Percentiles rank a stretch among this genome's conserved stretches.
These are phyloP conservation scores for Heliconius ismenius DNA, from an alignment of 2,888 invertebrate species.

Conservation along the genomic window DNA sequence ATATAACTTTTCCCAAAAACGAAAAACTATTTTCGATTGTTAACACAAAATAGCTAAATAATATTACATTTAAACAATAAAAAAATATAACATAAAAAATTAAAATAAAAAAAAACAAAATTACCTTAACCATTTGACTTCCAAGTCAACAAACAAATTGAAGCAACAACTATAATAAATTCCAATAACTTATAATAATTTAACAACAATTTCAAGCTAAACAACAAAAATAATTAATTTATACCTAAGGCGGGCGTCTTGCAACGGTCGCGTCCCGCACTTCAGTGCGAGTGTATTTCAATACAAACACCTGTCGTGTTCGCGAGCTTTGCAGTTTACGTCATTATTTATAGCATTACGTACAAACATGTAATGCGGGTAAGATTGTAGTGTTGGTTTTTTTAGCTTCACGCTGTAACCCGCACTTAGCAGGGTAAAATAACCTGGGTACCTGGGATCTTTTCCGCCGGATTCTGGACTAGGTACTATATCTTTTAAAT, in stretches of 20 bases:
- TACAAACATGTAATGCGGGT: conserved; percentile 17
- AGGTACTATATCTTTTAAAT: neutral
- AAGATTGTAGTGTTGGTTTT: neutral
- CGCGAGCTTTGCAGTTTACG: conserved; percentile 26
- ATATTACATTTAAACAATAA: neutral
- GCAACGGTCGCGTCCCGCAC: conserved; percentile 20
- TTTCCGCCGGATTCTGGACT: neutral
- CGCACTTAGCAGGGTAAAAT: neutral
- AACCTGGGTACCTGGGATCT: neutral
- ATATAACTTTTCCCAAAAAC: no score
- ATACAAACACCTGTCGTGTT: conserved; percentile 30
- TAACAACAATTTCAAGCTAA: neutral
- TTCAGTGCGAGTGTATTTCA: neutral
- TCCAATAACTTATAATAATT: neutral
- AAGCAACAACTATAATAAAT: neutral
- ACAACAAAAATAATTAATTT: neutral
- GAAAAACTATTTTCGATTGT: no score
- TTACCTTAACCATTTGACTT: neutral
- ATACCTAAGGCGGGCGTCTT: neutral
- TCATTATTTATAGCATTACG: conserved; percentile 15
- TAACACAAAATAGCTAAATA: no score
- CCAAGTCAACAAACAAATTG: neutral
- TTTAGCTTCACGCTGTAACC: neutral
- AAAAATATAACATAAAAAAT: neutral
- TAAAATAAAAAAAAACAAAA: neutral